Percentiles rank a stretch among this genome's conserved stretches.
Evolutionary conservation across 1,140 invertebrate genomes (phyloP).

Genomic region (Drusus annulatus): DNA sequence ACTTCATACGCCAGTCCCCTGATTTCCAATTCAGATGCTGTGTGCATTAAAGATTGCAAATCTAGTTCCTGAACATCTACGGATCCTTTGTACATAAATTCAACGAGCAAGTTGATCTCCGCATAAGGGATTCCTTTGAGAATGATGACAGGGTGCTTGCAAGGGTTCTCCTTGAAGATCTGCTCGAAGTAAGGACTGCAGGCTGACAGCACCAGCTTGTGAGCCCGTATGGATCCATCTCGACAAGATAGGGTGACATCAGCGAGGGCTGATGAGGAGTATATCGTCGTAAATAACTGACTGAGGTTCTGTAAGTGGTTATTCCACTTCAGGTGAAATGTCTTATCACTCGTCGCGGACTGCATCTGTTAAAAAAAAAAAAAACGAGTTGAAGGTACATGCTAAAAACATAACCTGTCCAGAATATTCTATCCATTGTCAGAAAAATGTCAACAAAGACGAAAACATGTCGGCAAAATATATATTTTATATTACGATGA

Average conservation of each 20-base stretch:
- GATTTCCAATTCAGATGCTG: slow-evolving; percentile 78
- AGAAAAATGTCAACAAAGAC: slow-evolving; percentile 41
- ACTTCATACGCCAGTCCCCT: slow-evolving; percentile 72
- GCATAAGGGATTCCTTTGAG: slow-evolving; percentile 78
- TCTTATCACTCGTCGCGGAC: slow-evolving; percentile 74
- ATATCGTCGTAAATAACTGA: slow-evolving; percentile 79
- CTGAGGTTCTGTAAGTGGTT: slow-evolving; percentile 82
- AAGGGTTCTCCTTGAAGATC: slow-evolving; percentile 82
- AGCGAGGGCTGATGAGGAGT: slow-evolving; percentile 78
- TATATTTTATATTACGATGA: slow-evolving; percentile 15
- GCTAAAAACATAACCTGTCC: slow-evolving; percentile 27
- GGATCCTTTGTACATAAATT: slow-evolving; percentile 83
- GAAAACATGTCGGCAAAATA: background rate
- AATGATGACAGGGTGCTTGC: slow-evolving; percentile 82
- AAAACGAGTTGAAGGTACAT: slow-evolving; percentile 61
- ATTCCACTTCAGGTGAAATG: slow-evolving; percentile 82
- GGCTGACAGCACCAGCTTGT: slow-evolving; percentile 81
- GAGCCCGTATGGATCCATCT: slow-evolving; percentile 78
- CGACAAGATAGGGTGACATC: slow-evolving; percentile 78
- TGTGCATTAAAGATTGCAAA: slow-evolving; percentile 77
- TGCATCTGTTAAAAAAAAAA: slow-evolving; percentile 67
- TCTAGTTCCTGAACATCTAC: slow-evolving; percentile 79
- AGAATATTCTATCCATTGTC: slow-evolving; percentile 27
- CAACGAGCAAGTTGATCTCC: slow-evolving; percentile 79
- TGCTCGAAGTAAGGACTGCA: slow-evolving; percentile 85